Evolutionary conservation across 2,888 invertebrate species (phyloP).

Genomic region (Apamea epomidion): DNA sequence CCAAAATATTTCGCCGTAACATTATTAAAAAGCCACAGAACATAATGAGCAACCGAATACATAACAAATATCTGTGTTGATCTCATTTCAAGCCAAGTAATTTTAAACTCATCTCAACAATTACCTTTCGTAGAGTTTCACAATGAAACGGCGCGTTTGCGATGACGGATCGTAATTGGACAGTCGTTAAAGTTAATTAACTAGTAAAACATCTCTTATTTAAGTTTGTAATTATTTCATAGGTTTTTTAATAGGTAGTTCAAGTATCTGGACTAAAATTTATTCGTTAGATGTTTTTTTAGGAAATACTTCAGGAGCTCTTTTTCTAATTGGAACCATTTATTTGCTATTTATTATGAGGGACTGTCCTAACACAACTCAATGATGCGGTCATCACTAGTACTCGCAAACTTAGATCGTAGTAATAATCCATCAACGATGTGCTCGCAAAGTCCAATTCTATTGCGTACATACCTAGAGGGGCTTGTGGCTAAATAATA

Average conservation of each 20-base stretch:
- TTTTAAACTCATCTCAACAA: constrained; percentile 58
- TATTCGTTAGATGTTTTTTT: not conserved
- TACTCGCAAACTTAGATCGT: not conserved
- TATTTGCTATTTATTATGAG: not conserved
- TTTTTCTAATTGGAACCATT: not conserved
- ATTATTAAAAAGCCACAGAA: constrained; percentile 7
- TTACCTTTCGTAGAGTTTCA: constrained; percentile 41
- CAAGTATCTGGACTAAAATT: not conserved
- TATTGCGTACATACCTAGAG: not conserved
- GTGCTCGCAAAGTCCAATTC: not conserved
- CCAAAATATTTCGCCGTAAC: not conserved
- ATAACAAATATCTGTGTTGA: constrained; percentile 42
- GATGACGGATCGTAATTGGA: constrained; percentile 52
- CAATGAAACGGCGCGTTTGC: constrained; percentile 38
- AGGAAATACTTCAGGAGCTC: not conserved
- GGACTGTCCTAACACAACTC: not conserved
- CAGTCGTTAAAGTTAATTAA: constrained; percentile 52
- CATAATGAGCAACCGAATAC: constrained; percentile 40
- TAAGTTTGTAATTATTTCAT: constrained; percentile 17
- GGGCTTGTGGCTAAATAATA: too few species aligned
- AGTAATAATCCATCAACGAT: not conserved
- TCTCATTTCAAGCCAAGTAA: constrained; percentile 44
- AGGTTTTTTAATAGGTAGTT: not conserved
- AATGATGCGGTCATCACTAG: not conserved
- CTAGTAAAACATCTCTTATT: constrained; percentile 30